Evolutionary conservation across 2,888 invertebrate genomes (phyloP).

Genomic region (Drosophila pseudotakahashii): DNA sequence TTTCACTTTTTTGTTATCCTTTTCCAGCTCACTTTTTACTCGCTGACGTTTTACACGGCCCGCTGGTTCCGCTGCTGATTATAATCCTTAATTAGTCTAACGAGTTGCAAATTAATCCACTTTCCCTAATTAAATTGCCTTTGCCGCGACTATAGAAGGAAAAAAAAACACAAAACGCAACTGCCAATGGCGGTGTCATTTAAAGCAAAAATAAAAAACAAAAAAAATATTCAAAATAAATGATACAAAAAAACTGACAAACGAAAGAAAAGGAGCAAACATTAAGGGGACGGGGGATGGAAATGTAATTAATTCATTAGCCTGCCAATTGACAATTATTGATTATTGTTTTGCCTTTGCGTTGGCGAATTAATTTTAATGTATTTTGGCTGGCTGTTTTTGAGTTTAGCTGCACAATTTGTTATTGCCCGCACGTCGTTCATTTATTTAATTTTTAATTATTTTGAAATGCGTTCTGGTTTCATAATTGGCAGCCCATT

Average conservation of each 20-base stretch:
- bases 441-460: conserved; percentile 71
- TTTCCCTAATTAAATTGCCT: conserved; percentile 82
- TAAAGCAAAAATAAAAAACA: conserved; percentile 44
- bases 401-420: conserved; percentile 49
- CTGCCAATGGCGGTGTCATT: conserved; percentile 43
- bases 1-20: conserved; percentile 51
- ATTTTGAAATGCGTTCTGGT: conserved; percentile 69
- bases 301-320: conserved; percentile 79
- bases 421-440: conserved; percentile 26
- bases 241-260: conserved; percentile 22
- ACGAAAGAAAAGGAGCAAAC: conserved; percentile 4
- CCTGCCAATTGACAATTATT: conserved; percentile 78
- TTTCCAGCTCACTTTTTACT: conserved; percentile 35
- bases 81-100: conserved; percentile 83
- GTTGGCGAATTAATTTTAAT: conserved; percentile 45
- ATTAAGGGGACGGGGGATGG: not conserved
- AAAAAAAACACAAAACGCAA: conserved; percentile 4
- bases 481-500: conserved; percentile 60
- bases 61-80: conserved; percentile 56
- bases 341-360: conserved; percentile 67
- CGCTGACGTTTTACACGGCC: conserved; percentile 36
- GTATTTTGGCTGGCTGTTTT: conserved; percentile 31
- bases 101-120: conserved; percentile 83
- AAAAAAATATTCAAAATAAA: conserved; percentile 25
- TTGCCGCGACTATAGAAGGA: conserved; percentile 29